Percentiles rank a stretch among this genome's conserved stretches.
Conservation (phyloP, 2,113 vertebrate genomes). For the Notarius quadriscutis region DNA sequence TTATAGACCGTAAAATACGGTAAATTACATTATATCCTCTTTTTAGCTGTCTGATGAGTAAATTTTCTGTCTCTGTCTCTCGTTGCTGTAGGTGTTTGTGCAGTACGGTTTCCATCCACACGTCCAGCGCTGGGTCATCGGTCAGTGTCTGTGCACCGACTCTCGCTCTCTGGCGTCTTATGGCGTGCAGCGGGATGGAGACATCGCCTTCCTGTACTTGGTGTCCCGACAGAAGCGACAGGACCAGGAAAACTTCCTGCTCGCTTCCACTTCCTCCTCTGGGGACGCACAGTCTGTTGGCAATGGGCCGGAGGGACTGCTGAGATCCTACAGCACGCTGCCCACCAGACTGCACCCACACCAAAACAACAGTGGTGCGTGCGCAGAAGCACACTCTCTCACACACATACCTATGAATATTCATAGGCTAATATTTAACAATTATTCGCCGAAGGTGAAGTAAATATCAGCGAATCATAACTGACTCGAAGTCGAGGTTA, state of each 20-base stretch:
- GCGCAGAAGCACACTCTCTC: not conserved
- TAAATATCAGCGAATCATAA: too few species aligned
- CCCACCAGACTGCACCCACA: slow-evolving; percentile 62
- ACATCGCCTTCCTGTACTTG: slow-evolving; percentile 87
- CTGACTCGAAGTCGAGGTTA: too few species aligned
- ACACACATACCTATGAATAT: not conserved
- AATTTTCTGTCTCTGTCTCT: not conserved
- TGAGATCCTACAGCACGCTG: slow-evolving; percentile 71
- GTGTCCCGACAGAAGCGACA: slow-evolving; percentile 81
- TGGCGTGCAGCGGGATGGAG: slow-evolving; percentile 80
- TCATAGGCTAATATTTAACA: too few species aligned
- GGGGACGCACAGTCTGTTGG: slow-evolving; percentile 7
- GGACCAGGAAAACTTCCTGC: slow-evolving; percentile 71
- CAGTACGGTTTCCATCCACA: slow-evolving; percentile 89
- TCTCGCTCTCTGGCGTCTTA: slow-evolving; percentile 84
- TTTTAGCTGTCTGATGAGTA: not conserved
- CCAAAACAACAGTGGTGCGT: slow-evolving; percentile 61
- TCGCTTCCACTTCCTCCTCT: slow-evolving; percentile 51
- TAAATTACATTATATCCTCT: not conserved
- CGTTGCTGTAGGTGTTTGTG: slow-evolving; percentile 77
- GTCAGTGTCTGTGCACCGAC: slow-evolving; percentile 82
- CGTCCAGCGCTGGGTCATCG: slow-evolving; percentile 92
- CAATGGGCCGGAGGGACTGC: slow-evolving; percentile 56
- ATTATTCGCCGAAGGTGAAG: too few species aligned
- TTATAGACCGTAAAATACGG: too few species aligned